Evolutionary conservation across 2,888 invertebrate species (phyloP), one percentile per base, ranked within the genome.

Genomic region (Belgica antarctica): DNA sequence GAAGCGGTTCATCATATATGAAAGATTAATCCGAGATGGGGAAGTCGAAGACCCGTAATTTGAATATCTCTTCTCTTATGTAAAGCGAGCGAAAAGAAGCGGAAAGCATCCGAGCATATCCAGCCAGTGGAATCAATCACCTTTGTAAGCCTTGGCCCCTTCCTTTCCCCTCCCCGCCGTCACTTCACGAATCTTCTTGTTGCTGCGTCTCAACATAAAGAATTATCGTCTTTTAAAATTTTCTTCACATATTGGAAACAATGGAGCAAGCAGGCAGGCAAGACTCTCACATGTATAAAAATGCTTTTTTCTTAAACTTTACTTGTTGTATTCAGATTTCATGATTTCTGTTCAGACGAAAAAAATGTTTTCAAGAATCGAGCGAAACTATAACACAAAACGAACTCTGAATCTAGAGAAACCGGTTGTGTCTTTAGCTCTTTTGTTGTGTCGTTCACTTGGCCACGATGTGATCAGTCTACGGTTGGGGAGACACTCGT

Each of bases 141-240:
- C 59, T 59, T 59, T 27, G 25, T 24, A 27, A 12, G 59, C 59
- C 59, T 59, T 59, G 59, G 59, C 59, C 59, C n/a, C 59, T 59
- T 59, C 59, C 59, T 59, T 12, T 27, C 27, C 8, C 7, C 52
- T 24, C 52, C 4, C 24, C 4, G n/a, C 5, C 57, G n/a, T 57
- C 24, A 22, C 7, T 22, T 17, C 57, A 27, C 12, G 5, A 27
- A n/a, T n/a, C n/a, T n/a, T 7, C 17, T 46, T 3, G 34, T 31
- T 31, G 34, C 7, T 31, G 34, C 34, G 5, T 31, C 34, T 8
- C 52, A 52, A 52, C 52, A 52, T 52, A 52, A 17, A 52, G 52
- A 52, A 52, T 52, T 52, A 52, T 52, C 52, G 52, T 52, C 52
- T 52, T 10, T n/a, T n/a, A n/a, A n/a, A 22, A 52, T 7, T 52